Conservation (phyloP, 2,797 vertebrate species). For the Diglossa cyanea region DNA sequence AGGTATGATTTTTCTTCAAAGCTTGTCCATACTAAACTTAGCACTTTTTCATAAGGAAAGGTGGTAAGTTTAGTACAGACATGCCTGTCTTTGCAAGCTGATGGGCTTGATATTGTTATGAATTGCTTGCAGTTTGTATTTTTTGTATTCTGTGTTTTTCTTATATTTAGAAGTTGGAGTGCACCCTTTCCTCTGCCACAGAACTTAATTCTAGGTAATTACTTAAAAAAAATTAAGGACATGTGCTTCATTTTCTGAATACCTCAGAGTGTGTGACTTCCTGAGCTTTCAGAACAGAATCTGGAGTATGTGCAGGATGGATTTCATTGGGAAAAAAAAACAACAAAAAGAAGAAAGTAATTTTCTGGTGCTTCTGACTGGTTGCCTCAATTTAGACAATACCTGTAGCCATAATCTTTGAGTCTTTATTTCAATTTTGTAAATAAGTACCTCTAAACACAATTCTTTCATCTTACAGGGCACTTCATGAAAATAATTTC, state of each 20-base stretch:
- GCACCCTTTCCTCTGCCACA: not conserved
- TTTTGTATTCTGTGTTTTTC: not conserved
- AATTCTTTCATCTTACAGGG: not conserved
- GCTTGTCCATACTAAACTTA: not conserved
- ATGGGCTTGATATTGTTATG: not conserved
- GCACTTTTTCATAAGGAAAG: not conserved
- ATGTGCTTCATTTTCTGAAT: not conserved
- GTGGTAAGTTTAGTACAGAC: too few species aligned
- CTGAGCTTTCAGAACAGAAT: not conserved
- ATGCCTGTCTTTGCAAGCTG: not conserved
- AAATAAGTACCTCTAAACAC: not conserved
- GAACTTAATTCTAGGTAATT: not conserved
- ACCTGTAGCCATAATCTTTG: not conserved
- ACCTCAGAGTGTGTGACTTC: not conserved
- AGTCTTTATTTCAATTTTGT: not conserved
- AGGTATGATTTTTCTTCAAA: not conserved
- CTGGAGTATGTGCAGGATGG: not conserved
- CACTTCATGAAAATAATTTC: not conserved
- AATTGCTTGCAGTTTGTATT: not conserved
- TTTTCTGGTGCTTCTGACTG: not conserved
- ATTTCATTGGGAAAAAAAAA: not conserved
- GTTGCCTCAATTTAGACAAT: not conserved
- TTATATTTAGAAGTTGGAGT: not conserved
- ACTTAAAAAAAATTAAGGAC: not conserved
- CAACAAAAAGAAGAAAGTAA: not conserved